Conservation (phyloP, 2,888 invertebrate species). For the Mesoligia furuncula region DNA sequence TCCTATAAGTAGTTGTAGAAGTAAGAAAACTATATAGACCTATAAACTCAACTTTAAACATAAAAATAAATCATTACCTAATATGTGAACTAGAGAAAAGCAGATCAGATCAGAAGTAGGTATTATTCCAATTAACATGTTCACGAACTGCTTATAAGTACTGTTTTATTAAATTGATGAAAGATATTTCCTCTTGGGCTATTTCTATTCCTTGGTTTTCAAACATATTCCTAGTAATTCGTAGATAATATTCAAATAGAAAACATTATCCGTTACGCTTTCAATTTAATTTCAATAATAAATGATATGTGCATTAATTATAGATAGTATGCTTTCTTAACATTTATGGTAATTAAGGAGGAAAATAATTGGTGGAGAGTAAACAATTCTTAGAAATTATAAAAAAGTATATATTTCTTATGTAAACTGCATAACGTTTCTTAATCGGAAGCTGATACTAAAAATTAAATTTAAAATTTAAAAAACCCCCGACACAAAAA, state of each 20-base stretch:
- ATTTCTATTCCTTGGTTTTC: background rate
- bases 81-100: background rate
- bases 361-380: slow-evolving; percentile 10
- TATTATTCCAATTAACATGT: background rate
- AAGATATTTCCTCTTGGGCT: background rate
- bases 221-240: background rate
- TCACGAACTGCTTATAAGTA: background rate
- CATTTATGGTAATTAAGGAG: slow-evolving; percentile 22
- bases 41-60: background rate
- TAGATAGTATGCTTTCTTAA: slow-evolving; percentile 31
- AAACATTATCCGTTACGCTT: slow-evolving; percentile 11
- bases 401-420: slow-evolving; percentile 17
- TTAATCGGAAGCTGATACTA: slow-evolving; percentile 22
- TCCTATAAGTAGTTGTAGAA: background rate
- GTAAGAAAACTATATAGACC: background rate
- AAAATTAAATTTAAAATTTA: too few species aligned
- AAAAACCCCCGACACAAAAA: too few species aligned
- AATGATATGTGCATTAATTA: background rate
- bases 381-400: slow-evolving; percentile 30
- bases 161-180: background rate
- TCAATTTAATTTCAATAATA: slow-evolving; percentile 2
- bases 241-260: background rate
- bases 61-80: background rate
- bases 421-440: slow-evolving; percentile 14
- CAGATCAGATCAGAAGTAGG: background rate